Percentiles rank a stretch among this genome's conserved stretches.
These are phyloP conservation scores for Lasioglossum pauxillum DNA, from an alignment of 2,888 invertebrate species.

Conservation along the genomic window DNA sequence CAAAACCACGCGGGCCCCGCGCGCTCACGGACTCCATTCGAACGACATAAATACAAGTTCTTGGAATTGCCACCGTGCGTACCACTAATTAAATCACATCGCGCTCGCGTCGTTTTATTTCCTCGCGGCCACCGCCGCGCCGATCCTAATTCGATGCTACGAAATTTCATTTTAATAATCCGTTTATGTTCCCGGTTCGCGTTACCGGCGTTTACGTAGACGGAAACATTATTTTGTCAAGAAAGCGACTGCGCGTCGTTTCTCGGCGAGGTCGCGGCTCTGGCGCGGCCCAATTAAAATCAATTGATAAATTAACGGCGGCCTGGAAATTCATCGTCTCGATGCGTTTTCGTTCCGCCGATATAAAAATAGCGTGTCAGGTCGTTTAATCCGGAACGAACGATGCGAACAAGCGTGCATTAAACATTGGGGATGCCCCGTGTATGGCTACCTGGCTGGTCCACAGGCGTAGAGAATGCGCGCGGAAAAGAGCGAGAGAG, in stretches of 20 bases:
- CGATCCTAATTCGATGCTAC: neutral
- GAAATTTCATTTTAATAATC: neutral
- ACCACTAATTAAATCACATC: conserved; percentile 22
- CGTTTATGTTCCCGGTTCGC: neutral
- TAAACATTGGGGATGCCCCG: conserved; percentile 63
- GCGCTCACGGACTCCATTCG: neutral
- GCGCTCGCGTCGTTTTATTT: neutral
- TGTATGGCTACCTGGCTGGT: conserved; percentile 27
- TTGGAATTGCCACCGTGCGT: conserved; percentile 1
- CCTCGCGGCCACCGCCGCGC: neutral
- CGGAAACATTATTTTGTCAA: neutral
- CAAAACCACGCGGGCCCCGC: neutral
- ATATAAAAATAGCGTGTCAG: conserved; percentile 64
- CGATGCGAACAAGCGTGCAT: conserved; percentile 63
- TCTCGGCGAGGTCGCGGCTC: neutral
- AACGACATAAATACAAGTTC: conserved; percentile 6
- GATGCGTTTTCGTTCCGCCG: conserved; percentile 31
- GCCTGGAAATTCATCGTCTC: conserved; percentile 15
- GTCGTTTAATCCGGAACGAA: conserved; percentile 66
- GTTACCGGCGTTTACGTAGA: neutral
- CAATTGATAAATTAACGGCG: conserved; percentile 25
- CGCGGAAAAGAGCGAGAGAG: neutral
- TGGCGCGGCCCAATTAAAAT: neutral
- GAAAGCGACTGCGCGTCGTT: neutral
- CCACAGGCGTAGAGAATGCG: neutral